phyloP scores from a whole-genome alignment of 2,888 invertebrate species.

The Trissonchulus latispiculum region DNA sequence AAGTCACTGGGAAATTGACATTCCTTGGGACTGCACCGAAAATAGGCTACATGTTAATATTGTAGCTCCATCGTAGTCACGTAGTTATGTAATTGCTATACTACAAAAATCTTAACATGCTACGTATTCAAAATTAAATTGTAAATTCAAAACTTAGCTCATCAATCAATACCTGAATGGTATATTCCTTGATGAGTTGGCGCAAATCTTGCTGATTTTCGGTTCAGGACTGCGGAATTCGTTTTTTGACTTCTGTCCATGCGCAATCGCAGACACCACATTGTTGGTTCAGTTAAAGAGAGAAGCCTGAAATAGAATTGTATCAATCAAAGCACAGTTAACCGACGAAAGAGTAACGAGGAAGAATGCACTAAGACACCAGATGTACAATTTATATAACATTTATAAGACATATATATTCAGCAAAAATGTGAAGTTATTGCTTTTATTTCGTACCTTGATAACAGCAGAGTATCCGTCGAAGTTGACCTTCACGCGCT shows the following conservation, averaged over 20 bases:
- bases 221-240: slow-evolving; percentile 30
- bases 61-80: too few relatives aligned
- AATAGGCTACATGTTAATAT: too few relatives aligned
- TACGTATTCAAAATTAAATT: too few relatives aligned
- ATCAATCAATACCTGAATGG: slow-evolving; percentile 3
- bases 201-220: background rate
- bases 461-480: slow-evolving; percentile 34
- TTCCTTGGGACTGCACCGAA: background rate
- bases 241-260: slow-evolving; percentile 32
- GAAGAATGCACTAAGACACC: too few relatives aligned
- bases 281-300: slow-evolving; percentile 32
- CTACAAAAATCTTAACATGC: too few relatives aligned
- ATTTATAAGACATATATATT: too few relatives aligned
- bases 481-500: slow-evolving; percentile 33
- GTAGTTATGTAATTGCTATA: too few relatives aligned
- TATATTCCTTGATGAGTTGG: slow-evolving; percentile 14
- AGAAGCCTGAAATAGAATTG: slow-evolving; percentile 24
- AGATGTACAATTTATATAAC: too few relatives aligned
- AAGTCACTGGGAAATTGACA: background rate
- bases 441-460: slow-evolving; percentile 24
- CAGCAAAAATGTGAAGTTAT: too few relatives aligned
- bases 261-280: slow-evolving; percentile 41
- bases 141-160: too few relatives aligned
- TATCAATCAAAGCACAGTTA: too few relatives aligned
- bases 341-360: too few relatives aligned